Evolutionary conservation across 2,113 vertebrate genomes (phyloP).

Genomic region (Xiphophorus hellerii): DNA sequence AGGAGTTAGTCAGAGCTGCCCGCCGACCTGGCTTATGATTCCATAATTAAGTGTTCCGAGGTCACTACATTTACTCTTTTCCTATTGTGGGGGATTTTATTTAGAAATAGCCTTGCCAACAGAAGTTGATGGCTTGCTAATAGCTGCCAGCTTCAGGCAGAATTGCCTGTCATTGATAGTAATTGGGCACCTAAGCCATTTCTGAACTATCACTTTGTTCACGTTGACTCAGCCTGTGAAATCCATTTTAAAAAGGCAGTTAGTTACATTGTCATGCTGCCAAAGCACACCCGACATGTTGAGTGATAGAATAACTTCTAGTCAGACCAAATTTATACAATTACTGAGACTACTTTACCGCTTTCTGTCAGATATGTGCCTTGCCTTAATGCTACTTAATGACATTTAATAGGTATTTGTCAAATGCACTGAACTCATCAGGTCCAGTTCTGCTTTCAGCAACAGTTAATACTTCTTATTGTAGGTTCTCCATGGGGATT

Average conservation of each 20-base stretch:
- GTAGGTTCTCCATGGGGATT: conserved; percentile 23
- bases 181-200: conserved; percentile 67
- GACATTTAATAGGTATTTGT: conserved; percentile 20
- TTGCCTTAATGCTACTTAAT: background rate
- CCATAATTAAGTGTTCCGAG: conserved; percentile 69
- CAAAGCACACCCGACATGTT: conserved; percentile 12
- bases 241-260: conserved; percentile 11
- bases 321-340: conserved; percentile 1
- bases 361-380: conserved; percentile 1
- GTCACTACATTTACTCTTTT: conserved; percentile 53
- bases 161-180: conserved; percentile 75
- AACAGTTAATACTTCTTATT: conserved; percentile 19
- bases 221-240: conserved; percentile 25
- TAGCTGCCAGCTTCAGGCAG: conserved; percentile 62
- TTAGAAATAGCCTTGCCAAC: conserved; percentile 53
- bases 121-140: conserved; percentile 71
- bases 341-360: conserved; percentile 1
- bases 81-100: conserved; percentile 37
- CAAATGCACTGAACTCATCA: conserved; percentile 23
- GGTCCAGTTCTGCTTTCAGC: conserved; percentile 15
- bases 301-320: conserved; percentile 20
- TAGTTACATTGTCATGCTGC: conserved; percentile 2
- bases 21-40: conserved; percentile 64
- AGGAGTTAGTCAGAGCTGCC: conserved; percentile 56
- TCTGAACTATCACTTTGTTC: conserved; percentile 56